Evolutionary conservation across 2,113 vertebrate genomes (phyloP).

Genomic region (Anolis sagrei): DNA sequence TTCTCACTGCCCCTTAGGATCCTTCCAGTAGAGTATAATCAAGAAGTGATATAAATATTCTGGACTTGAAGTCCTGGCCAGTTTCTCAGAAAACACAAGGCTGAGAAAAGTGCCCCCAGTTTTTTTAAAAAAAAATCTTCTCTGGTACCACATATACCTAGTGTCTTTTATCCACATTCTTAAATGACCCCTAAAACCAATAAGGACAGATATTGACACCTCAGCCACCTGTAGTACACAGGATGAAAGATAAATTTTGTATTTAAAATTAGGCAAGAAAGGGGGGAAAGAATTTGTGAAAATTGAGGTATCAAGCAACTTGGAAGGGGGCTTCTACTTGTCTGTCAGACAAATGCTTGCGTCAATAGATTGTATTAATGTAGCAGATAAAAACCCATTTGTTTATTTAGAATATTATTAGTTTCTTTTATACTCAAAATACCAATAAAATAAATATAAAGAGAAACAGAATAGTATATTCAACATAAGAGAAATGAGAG

Average conservation of each 20-base stretch:
- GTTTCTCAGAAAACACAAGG: no score
- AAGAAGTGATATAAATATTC: no score
- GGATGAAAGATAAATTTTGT: background rate
- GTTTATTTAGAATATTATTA: background rate
- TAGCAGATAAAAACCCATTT: background rate
- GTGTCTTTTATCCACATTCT: background rate
- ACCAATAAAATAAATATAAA: background rate
- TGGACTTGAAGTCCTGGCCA: no score
- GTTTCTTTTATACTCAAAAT: background rate
- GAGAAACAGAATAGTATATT: background rate
- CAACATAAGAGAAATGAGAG: slow-evolving; percentile 14
- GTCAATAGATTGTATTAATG: background rate
- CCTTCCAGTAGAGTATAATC: background rate
- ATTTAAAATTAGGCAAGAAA: background rate
- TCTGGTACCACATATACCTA: background rate
- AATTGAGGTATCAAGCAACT: background rate
- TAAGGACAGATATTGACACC: background rate
- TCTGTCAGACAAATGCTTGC: background rate
- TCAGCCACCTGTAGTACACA: background rate
- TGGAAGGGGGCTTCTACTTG: slow-evolving; percentile 16
- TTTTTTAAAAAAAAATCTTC: no score
- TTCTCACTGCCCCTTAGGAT: no score
- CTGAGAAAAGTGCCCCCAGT: no score
- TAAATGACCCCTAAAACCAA: background rate
- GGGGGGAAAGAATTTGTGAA: background rate